These are phyloP conservation scores for Phocoena phocoena DNA, from an alignment of 2,113 vertebrate species.

Conservation along the genomic window DNA sequence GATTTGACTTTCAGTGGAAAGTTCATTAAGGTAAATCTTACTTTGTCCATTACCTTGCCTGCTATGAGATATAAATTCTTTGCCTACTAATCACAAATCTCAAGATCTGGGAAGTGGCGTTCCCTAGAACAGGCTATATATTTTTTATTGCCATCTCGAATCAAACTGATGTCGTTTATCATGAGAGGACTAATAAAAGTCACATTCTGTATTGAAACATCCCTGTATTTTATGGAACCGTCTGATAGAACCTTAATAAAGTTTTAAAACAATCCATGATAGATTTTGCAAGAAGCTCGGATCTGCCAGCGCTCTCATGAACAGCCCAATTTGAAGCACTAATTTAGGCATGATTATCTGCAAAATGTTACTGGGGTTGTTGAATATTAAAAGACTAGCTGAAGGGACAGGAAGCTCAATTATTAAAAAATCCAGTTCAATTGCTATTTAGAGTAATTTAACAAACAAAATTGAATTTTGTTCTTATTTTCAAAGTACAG, in stretches of 20 bases:
- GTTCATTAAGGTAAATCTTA: constrained; percentile 68
- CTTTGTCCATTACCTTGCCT: constrained; percentile 64
- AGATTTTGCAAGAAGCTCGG: constrained; percentile 79
- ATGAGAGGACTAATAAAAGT: constrained; percentile 70
- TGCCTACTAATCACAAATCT: constrained; percentile 18
- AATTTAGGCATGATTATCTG: constrained; percentile 72
- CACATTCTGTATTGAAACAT: constrained; percentile 67
- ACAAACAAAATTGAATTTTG: constrained; percentile 61
- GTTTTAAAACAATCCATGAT: constrained; percentile 81
- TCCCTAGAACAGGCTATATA: constrained; percentile 48
- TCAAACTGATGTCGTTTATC: constrained; percentile 49
- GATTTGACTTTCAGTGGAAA: constrained; percentile 69
- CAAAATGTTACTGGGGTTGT: constrained; percentile 72
- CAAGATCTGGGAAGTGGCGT: constrained; percentile 37
- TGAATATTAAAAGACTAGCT: constrained; percentile 81
- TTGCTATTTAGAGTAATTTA: constrained; percentile 69
- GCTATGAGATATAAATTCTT: constrained; percentile 63
- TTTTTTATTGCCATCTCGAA: constrained; percentile 64
- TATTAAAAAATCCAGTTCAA: constrained; percentile 77
- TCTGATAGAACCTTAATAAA: constrained; percentile 75
- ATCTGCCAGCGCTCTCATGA: constrained; percentile 72
- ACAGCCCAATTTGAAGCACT: constrained; percentile 74
- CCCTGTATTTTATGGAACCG: constrained; percentile 67
- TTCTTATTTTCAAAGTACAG: constrained; percentile 57
- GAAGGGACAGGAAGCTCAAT: constrained; percentile 78